Evolutionary conservation across 2,113 vertebrate species (phyloP), one percentile per base, ranked within the genome.

Genomic region (Mesitornis unicolor): DNA sequence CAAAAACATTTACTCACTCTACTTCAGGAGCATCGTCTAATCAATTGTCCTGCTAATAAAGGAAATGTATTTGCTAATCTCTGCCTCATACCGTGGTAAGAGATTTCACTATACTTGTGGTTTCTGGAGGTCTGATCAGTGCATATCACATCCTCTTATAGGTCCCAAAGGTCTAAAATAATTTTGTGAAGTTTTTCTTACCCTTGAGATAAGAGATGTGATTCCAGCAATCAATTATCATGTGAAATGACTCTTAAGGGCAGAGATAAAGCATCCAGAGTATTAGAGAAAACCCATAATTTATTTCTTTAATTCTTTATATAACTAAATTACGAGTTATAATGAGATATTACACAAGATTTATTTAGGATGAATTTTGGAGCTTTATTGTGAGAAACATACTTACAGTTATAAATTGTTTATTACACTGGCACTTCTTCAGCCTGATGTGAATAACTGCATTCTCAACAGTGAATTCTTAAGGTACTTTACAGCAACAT

Each of bases 401-500:
- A 56, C 35, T 81, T 74, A 69, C 36, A 93, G 40, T 95, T 85
- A 88, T 88, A 87, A 84, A 47, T 90, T 96, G 63, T 96, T 97
- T 97, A 73, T 95, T 83, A 50, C 20, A 68, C 76, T 94, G 64
- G n/a, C 11, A 7, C 17, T 82, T 82, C 38, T 61, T 95, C 93
- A 74, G 40, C 22, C 47, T 90, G 71, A 50, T 85, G 21, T 78
- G 38, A 90, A 79, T 83, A 78, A 64, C n/a, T 84, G 8, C 74
- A 60, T 92, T 89, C 60, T 84, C 51, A 85, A 47, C 33, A 61
- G 51, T 61, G 71, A 91, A 91, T 91, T 68, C 54, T 92, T 92
- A 98, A 95, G 93, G 50, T 81, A 94, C 83, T 97, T 97, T 94
- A 47, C 35, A 96, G 80, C 64, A 83, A 87, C 78, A 93, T 87